Evolutionary conservation across 2,797 vertebrate genomes (phyloP).

Genomic region (Acrossocheilus fasciatus): DNA sequence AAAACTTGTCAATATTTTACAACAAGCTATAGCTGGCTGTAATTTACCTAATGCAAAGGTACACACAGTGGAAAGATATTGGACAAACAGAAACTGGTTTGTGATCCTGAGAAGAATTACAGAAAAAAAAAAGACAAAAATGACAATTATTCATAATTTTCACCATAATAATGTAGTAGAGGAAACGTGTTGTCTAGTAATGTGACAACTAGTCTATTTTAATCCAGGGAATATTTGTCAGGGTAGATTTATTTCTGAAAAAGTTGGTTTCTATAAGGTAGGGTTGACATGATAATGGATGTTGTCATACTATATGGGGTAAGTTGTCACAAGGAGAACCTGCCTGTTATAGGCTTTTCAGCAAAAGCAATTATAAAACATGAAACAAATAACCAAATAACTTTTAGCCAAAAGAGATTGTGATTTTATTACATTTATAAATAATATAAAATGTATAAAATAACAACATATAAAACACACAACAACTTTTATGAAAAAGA

Average conservation of each 20-base stretch:
- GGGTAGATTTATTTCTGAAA: not conserved
- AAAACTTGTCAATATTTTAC: not conserved
- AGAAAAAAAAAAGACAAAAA: too few species aligned
- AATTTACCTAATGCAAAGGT: not conserved
- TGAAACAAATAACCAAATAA: not conserved
- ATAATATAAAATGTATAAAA: not conserved
- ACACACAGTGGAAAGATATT: not conserved
- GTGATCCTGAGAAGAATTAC: not conserved
- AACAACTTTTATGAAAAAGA: not conserved
- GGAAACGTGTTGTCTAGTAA: not conserved
- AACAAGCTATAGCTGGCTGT: not conserved
- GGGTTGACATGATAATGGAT: too few species aligned
- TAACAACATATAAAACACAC: not conserved
- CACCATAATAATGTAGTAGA: not conserved
- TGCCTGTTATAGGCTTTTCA: not conserved
- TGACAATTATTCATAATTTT: constrained; percentile 2
- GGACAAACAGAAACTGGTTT: not conserved
- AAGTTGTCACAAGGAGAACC: not conserved
- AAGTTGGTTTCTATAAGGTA: not conserved
- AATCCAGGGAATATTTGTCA: not conserved
- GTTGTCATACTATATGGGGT: not conserved
- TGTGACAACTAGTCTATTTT: not conserved
- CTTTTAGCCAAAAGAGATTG: not conserved
- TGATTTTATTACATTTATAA: not conserved
- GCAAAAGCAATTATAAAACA: not conserved